Base-by-base conservation (phyloP, 1,140 invertebrate species). In the Prorops nasuta region DNA sequence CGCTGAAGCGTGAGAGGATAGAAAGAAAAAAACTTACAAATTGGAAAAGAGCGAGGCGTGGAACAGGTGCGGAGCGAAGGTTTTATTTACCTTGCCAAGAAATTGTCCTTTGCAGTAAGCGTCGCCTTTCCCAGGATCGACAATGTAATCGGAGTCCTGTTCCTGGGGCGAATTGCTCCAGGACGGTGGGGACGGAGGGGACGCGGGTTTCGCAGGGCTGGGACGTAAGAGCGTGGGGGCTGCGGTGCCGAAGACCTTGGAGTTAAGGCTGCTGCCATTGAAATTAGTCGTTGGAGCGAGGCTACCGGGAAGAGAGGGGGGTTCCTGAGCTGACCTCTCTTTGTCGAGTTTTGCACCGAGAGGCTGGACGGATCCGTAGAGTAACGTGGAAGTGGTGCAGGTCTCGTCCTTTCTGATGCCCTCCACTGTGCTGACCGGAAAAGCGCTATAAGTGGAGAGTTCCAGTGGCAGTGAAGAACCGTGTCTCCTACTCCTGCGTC, bases 21-120 rank as follows among this genome's bases (percentile, higher is more conserved):
- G n/a, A n/a, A n/a, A n/a, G n/a, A n/a, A n/a, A n/a, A n/a, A n/a
- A n/a, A n/a, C n/a, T n/a, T n/a, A n/a, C n/a, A n/a, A n/a, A n/a
- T n/a, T n/a, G n/a, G n/a, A n/a, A n/a, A n/a, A n/a, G n/a, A n/a
- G n/a, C n/a, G n/a, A n/a, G n/a, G n/a, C n/a, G n/a, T n/a, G n/a
- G n/a, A n/a, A n/a, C n/a, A n/a, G n/a, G n/a, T n/a, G n/a, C n/a
- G n/a, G n/a, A n/a, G n/a, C n/a, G n/a, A n/a, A n/a, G n/a, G n/a
- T n/a, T n/a, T n/a, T n/a, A n/a, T n/a, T 67, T 57, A 82, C 81
- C 78, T 83, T 83, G 37, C 81, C 81, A 6, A 83, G 66, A 47
- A 83, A 79, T 28, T 78, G 76, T 32, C 80, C 80, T 48, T 81
- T 80, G 40, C 75, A 65, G 50, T 83, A 83, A 2, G 78, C 78